These are phyloP conservation scores for Cerastis leucographa DNA, from an alignment of 2,888 invertebrate genomes.

Conservation along the genomic window DNA sequence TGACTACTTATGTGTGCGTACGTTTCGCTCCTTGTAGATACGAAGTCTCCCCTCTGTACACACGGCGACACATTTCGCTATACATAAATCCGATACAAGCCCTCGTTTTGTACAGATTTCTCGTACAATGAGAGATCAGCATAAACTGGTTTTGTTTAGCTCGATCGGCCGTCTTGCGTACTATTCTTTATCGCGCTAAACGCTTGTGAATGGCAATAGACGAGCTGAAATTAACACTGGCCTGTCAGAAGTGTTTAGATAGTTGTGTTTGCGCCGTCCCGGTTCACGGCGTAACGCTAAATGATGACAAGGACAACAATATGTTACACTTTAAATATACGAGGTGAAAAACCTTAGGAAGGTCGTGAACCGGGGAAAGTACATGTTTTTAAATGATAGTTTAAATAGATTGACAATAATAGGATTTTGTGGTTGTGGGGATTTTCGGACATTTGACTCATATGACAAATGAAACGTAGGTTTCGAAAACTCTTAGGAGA, in stretches of 20 bases:
- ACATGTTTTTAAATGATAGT: neutral
- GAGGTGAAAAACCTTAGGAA: slow-evolving; percentile 41
- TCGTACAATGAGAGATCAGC: too few relatives aligned
- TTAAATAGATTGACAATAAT: neutral
- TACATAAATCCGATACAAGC: too few relatives aligned
- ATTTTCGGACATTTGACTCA: neutral
- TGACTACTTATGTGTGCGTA: neutral
- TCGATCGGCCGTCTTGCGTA: too few relatives aligned
- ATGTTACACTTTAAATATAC: neutral
- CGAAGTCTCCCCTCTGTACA: neutral
- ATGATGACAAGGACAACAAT: slow-evolving; percentile 28
- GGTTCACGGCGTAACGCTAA: slow-evolving; percentile 48
- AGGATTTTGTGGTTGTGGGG: neutral
- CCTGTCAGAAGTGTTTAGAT: slow-evolving; percentile 27
- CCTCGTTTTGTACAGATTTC: too few relatives aligned
- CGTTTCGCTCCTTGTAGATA: neutral
- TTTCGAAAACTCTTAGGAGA: neutral
- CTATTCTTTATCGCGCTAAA: slow-evolving; percentile 14
- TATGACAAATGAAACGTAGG: neutral
- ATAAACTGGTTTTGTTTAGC: too few relatives aligned
- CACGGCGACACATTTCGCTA: too few relatives aligned
- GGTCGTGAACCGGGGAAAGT: neutral
- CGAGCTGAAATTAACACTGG: slow-evolving; percentile 43
- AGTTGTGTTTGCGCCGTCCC: slow-evolving; percentile 4
- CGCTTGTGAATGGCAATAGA: slow-evolving; percentile 37